Evolutionary conservation across 2,797 vertebrate species (phyloP), one percentile per base, ranked within the genome.

Genomic region (Brachyrhaphis roseni): DNA sequence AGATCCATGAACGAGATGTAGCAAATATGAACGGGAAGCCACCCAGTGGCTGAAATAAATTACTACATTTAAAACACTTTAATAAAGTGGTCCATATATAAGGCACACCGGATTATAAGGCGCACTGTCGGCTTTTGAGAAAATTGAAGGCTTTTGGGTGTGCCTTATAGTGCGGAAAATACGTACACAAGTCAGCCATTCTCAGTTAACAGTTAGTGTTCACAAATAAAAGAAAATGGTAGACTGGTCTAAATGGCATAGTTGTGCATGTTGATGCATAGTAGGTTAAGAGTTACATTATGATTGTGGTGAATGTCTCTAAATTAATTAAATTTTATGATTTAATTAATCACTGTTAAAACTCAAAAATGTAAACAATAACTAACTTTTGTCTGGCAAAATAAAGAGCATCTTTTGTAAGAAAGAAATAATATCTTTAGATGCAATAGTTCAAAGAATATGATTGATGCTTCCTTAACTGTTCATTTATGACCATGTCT

Each of bases 181-280:
- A n/a, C n/a, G n/a, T n/a, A n/a, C n/a, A 64, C 12, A 74, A 84
- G 72, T 77, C 68, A 78, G 72, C 82, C 39, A 68, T 46, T 76
- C 23, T 79, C 26, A 16, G 79, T 72, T 57, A 81, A 76, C 39
- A 72, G 45, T 81, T 76, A 39, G 55, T 80, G 39, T 15, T 78
- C 74, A 81, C 74, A 73, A 18, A 83, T 66, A 73, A 13, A 86
- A 53, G 34, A 71, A 74, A n/a, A 66, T 74, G 59, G n/a, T 23
- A 55, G 62, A 79, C 36, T 82, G 72, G 46, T 80, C 55, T 59
- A 28, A n/a, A 41, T 47, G 31, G 73, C 70, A 16, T 8, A 8
- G 11, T 36, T 64, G n/a, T 10, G 28, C 46, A 36, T 64, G 15
- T 15, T 66, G 5, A 46, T 47, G 18, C 31, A 3, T 13, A 53